Evolutionary conservation across 2,797 vertebrate species (phyloP).

Genomic region (Chiroxiphia lanceolata): DNA sequence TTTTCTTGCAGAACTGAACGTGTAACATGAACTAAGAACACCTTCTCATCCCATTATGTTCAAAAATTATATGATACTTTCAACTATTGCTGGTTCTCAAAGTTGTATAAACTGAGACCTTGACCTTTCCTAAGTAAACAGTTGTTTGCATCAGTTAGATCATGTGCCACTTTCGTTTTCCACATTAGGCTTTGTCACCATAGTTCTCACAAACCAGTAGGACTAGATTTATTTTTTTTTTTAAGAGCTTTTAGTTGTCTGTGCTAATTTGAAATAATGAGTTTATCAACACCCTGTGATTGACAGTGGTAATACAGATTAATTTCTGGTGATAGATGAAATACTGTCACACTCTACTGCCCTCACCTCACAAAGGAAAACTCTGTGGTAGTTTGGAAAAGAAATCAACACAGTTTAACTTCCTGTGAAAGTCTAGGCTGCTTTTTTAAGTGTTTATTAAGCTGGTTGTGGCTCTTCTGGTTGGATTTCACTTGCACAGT

Average conservation of each 20-base stretch:
- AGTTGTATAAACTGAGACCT: not conserved
- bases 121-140: not conserved
- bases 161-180: not conserved
- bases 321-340: not conserved
- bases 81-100: not conserved
- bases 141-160: not conserved
- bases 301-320: not conserved
- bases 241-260: not conserved
- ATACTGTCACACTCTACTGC: not conserved
- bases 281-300: not conserved
- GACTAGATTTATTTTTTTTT: not conserved
- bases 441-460: not conserved
- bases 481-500: not conserved
- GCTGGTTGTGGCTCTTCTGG: not conserved
- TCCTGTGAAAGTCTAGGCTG: not conserved
- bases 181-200: not conserved
- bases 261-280: not conserved
- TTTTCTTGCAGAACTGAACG: not conserved
- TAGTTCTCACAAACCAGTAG: not conserved
- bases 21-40: not conserved
- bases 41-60: rapidly evolving
- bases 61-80: not conserved
- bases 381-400: not conserved
- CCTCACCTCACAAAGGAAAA: not conserved
- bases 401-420: not conserved